Conservation (phyloP, 2,113 vertebrate species). For the Coptodon bakossiorum region DNA sequence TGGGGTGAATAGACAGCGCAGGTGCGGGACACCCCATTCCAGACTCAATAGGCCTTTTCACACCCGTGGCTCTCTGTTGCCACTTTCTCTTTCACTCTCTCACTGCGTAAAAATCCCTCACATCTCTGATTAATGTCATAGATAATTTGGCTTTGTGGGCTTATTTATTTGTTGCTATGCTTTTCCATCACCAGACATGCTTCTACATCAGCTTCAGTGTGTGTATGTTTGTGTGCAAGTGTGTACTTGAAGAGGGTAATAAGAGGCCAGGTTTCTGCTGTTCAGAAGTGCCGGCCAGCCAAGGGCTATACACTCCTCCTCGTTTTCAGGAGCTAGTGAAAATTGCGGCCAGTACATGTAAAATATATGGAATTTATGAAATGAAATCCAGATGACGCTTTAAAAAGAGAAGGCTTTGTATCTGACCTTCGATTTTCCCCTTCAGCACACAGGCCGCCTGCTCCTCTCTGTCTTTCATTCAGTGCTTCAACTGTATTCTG, state of each 20-base stretch:
- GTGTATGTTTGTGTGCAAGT: slow-evolving; percentile 5
- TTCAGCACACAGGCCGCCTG: slow-evolving; percentile 19
- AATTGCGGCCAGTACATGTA: slow-evolving; percentile 64
- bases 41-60: slow-evolving; percentile 72
- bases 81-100: slow-evolving; percentile 24
- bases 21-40: slow-evolving; percentile 71
- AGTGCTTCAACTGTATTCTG: background rate
- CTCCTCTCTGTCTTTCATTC: slow-evolving; percentile 4
- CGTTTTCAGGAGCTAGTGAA: slow-evolving; percentile 59
- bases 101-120: slow-evolving; percentile 14
- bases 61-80: slow-evolving; percentile 45
- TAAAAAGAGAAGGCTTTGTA: slow-evolving; percentile 55
- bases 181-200: background rate
- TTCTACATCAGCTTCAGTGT: background rate
- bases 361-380: slow-evolving; percentile 75
- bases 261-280: slow-evolving; percentile 16
- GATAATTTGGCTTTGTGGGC: slow-evolving; percentile 14
- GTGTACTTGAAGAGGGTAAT: slow-evolving; percentile 13
- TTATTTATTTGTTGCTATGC: slow-evolving; percentile 50
- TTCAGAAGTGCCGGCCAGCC: background rate
- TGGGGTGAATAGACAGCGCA: slow-evolving; percentile 74
- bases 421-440: slow-evolving; percentile 64
- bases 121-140: slow-evolving; percentile 26
- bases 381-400: slow-evolving; percentile 75
- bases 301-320: slow-evolving; percentile 1